phyloP scores from a whole-genome alignment of 2,797 vertebrate species.

The Malurus leucopterus region DNA sequence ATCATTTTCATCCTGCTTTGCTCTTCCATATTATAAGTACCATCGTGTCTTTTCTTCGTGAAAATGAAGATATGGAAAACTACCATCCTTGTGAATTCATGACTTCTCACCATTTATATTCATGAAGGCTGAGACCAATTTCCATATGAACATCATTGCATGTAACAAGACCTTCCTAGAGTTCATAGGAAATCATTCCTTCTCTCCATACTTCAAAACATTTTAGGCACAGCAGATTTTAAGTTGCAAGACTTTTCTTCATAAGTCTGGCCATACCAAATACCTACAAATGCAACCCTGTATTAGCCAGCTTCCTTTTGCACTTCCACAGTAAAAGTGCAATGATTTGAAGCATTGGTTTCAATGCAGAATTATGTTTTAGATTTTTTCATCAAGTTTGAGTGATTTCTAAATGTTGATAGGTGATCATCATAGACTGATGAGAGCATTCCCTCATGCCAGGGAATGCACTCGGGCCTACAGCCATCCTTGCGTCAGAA shows the following conservation, averaged over 20 bases:
- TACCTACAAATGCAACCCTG: neutral
- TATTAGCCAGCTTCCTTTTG: neutral
- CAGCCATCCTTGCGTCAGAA: neutral
- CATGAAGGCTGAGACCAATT: neutral
- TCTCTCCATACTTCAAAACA: neutral
- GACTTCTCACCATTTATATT: neutral
- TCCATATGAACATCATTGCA: neutral
- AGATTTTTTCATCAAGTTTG: neutral
- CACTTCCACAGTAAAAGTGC: neutral
- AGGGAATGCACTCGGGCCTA: neutral
- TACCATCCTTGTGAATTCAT: neutral
- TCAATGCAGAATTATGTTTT: neutral
- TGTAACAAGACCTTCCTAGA: neutral
- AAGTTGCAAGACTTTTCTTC: neutral
- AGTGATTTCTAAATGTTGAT: neutral
- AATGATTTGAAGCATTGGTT: neutral
- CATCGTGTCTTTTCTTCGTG: neutral
- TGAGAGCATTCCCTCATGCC: neutral
- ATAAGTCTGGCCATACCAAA: neutral
- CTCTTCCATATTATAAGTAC: neutral
- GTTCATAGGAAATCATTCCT: neutral
- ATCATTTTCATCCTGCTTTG: neutral
- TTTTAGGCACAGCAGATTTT: neutral
- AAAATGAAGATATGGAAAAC: neutral
- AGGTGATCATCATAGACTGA: too few relatives aligned